phyloP scores from a whole-genome alignment of 2,797 vertebrate species.

The Paratrypauchen microcephalus region DNA sequence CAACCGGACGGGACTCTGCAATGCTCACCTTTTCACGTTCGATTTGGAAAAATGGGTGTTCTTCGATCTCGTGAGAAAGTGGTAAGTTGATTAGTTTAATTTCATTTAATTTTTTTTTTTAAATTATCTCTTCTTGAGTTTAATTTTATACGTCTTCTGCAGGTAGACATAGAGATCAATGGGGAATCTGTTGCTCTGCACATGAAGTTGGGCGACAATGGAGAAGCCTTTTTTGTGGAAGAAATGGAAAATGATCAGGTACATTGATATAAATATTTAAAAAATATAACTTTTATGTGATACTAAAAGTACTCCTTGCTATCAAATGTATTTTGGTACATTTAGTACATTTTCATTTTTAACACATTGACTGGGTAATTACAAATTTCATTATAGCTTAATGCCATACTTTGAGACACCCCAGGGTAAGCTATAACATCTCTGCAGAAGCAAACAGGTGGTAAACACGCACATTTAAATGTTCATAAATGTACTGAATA shows the following conservation, averaged over 20 bases:
- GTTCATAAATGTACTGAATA: neutral
- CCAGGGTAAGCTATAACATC: too few relatives aligned
- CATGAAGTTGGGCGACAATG: slow-evolving; percentile 97
- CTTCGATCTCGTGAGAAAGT: slow-evolving; percentile 94
- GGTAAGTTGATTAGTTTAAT: slow-evolving; percentile 71
- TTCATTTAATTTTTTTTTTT: too few relatives aligned
- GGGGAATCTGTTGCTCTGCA: slow-evolving; percentile 92
- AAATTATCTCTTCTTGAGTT: neutral
- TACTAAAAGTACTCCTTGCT: too few relatives aligned
- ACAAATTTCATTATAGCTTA: too few relatives aligned
- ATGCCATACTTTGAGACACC: too few relatives aligned
- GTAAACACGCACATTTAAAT: neutral
- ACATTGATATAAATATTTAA: neutral
- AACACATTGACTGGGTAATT: too few relatives aligned
- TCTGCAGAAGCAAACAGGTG: too few relatives aligned
- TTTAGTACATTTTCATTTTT: too few relatives aligned
- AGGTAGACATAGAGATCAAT: slow-evolving; percentile 99
- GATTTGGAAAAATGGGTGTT: slow-evolving; percentile 97
- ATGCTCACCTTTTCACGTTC: slow-evolving; percentile 96
- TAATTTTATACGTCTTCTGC: neutral
- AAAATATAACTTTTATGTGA: neutral
- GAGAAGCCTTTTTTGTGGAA: slow-evolving; percentile 95
- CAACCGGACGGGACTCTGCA: slow-evolving; percentile 91
- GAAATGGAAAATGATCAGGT: slow-evolving; percentile 89
- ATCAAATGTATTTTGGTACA: too few relatives aligned